Base-by-base conservation (phyloP, 92 coral and sea anemone genomes). In the Montipora capitata region DNA sequence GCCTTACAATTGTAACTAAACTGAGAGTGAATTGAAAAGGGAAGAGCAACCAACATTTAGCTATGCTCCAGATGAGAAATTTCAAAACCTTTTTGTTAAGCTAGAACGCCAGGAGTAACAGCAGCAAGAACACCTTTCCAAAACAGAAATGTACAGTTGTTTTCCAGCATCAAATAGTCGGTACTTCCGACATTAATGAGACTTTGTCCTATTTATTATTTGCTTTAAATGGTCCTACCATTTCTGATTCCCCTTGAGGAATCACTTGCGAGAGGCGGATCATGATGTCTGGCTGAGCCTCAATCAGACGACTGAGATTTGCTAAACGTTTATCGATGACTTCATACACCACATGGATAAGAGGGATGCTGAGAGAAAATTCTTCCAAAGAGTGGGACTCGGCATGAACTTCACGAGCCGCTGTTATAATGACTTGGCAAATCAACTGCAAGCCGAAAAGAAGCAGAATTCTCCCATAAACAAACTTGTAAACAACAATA, bases 301-400 rank as follows among this genome's bases (percentile, higher is more conserved):
- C 87, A 27, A 94, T 92, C 17, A 94, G 92, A 58, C 89, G 97
- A 56, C 87, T 68, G 44, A 94, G 86, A 91, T 83, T 79, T 65
- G 82, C 69, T 43, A 94, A 76, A 4, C 97, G 89, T 58, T 88
- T 74, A 62, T 94, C 91, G 43, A 94, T 89, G 72, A 58, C 90
- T 12, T 87, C 90, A 61, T 85, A 73, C 7, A 71, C 95, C 49
- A 92, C 92, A 52, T 94, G 94, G 56, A 94, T 85, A 16, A 85
- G 17, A 16, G 95, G 82, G 54, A 94, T 68, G 76, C 85, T 89
- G 63, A 91, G 85, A 38, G 27, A 64, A 20, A 91, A 88, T 3
- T 82, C 79, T 12, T 64, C 83, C 2, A 49, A 44, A 15, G 82
- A 59, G 45, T 39, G 20, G 16, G 82, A 66, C 64, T 72, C 71